Base-by-base conservation (phyloP, 37 sponge, comb jelly and placozoan species). In the Amphimedon queenslandica region DNA sequence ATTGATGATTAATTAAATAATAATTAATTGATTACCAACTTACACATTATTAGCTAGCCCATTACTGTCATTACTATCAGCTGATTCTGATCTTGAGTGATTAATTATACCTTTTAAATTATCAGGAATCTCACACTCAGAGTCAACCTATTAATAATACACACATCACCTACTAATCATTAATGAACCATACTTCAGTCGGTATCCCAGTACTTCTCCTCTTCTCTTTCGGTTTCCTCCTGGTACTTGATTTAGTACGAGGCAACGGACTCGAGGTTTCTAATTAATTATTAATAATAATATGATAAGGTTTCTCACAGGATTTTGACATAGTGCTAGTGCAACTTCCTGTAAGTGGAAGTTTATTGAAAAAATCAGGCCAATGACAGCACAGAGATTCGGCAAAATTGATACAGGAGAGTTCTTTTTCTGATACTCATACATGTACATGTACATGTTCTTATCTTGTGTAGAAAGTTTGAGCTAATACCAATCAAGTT, bases 181-280 rank as follows among this genome's bases (percentile, higher is more conserved):
- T 6, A n/a, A 25, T 60, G 5, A 6, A 24, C 42, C n/a, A 3
- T 60, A 78, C 79, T 31, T 78, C 79, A 69, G 43, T 63, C 27
- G 76, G 61, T 37, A 87, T 85, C 57, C 91, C 91, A 57, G 91
- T 90, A 20, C 79, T 61, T 42, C 78, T 27, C 37, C 91, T 58
- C 66, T 82, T 63, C 57, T 81, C 67, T 57, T 63, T 80, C 13
- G 82, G 87, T 58, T 42, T 77, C 43, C 91, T 76, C 53, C 91
- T 40, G 3, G 77, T 78, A 38, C 67, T 85, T 24, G 71, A 30
- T 40, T 78, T 73, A 0, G 76, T 25, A 4, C 80, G 70, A n/a
- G n/a, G n/a, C n/a, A n/a, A n/a, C n/a, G 57, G 35, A 53, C 8
- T 47, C 13, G 51, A 8, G 8, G 51, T 8, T 18, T 13, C 13